Evolutionary conservation across 2,888 invertebrate species (phyloP), one percentile per base, ranked within the genome.

Genomic region (Steinernema hermaphroditum): DNA sequence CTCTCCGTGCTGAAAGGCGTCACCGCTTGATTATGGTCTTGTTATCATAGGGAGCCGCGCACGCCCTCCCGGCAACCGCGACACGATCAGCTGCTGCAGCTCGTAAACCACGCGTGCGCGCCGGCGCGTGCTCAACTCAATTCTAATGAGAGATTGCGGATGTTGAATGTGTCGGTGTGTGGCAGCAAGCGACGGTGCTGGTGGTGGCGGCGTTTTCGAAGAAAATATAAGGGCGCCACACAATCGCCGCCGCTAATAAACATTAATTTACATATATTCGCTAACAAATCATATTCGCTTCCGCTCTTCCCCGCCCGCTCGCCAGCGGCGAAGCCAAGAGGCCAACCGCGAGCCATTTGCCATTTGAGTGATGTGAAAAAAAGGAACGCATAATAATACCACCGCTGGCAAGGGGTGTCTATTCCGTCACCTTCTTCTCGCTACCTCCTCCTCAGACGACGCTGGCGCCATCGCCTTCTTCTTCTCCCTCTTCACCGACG

Each of bases 211-310:
- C 27, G 27, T 12, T 54, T 24, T 27, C 27, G 2, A 46, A 22
- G 22, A 54, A 54, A 22, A 54, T 54, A 54, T 14, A 54, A 54
- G 54, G 54, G 54, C 54, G 54, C 54, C 49, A 49, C n/a, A n/a
- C 49, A 19, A 49, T 49, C 49, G 49, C 49, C 9, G 24, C 54
- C 54, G 19, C 54, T 54, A 54, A 54, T 54, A 54, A 54, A 54
- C 54, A 54, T 54, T 54, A 54, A 54, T 54, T 54, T 54, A 54
- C 54, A 54, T 54, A n/a, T n/a, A 54, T 54, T 54, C 24, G 54
- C 54, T 54, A 54, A 54, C 54, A 54, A 54, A 54, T 54, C 54
- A 54, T 54, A 54, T 54, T 54, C 54, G n/a, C 2, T 19, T 49
- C 54, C 27, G 12, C 54, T 27, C 22, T 49, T 49, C n/a, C n/a